A percentile compares a stretch with the other conserved stretches of the same genome.
These are phyloP conservation scores for Nysson spinosus DNA, from an alignment of 2,888 invertebrate genomes.

Conservation along the genomic window DNA sequence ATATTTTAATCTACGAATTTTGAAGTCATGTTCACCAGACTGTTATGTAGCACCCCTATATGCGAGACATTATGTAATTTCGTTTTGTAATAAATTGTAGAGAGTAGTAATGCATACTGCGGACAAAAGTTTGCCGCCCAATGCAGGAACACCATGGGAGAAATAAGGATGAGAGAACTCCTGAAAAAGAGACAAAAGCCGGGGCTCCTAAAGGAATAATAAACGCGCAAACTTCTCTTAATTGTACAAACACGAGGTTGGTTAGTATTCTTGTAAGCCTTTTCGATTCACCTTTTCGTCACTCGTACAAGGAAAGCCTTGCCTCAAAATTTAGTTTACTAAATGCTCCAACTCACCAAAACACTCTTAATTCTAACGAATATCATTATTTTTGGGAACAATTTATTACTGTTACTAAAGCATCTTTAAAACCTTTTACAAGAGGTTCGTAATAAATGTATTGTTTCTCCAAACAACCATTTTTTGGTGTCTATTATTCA, in stretches of 20 bases:
- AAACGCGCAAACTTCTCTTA: slow-evolving; percentile 7
- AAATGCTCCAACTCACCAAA: not conserved
- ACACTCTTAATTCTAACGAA: too few relatives aligned
- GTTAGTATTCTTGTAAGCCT: not conserved
- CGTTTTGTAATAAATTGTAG: slow-evolving; percentile 33
- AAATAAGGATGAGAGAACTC: not conserved
- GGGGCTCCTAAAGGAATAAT: slow-evolving; percentile 14
- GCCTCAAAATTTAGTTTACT: slow-evolving; percentile 1
- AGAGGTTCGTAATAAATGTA: too few relatives aligned
- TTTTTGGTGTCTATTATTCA: too few relatives aligned
- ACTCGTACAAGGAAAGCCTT: not conserved
- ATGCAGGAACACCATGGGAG: slow-evolving; percentile 2
- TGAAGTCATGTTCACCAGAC: slow-evolving; percentile 30
- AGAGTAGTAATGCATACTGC: slow-evolving; percentile 6
- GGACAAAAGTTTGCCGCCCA: slow-evolving; percentile 14
- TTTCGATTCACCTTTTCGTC: not conserved
- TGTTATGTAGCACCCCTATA: slow-evolving; percentile 15
- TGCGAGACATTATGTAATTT: slow-evolving; percentile 27
- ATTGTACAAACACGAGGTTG: not conserved
- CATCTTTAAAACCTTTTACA: too few relatives aligned
- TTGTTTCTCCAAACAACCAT: too few relatives aligned
- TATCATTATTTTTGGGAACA: not conserved
- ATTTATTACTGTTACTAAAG: not conserved
- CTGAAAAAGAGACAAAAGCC: not conserved
- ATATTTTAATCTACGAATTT: slow-evolving; percentile 23